phyloP scores from a whole-genome alignment of 2,888 invertebrate genomes.

The Bedellia somnulentella region DNA sequence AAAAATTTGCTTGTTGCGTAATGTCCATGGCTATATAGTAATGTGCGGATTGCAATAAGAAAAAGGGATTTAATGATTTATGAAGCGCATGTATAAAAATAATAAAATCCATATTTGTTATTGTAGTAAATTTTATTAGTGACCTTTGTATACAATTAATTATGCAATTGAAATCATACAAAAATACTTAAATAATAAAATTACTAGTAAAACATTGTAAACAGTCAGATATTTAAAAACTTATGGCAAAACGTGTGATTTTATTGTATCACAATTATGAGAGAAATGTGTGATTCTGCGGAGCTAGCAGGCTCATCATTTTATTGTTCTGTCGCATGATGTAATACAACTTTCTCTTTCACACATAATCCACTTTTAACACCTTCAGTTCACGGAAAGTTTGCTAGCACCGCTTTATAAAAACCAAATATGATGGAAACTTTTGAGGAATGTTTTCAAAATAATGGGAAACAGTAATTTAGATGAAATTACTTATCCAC shows the following conservation, averaged over 20 bases:
- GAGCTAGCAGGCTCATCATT: not conserved
- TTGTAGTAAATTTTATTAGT: conserved; percentile 4
- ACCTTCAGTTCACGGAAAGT: not conserved
- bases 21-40: no score
- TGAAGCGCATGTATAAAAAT: no score
- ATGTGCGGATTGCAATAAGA: no score
- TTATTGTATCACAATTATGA: not conserved
- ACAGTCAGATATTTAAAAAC: not conserved
- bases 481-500: not conserved
- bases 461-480: not conserved
- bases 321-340: not conserved
- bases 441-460: not conserved
- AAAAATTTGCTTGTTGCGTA: no score
- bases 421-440: not conserved
- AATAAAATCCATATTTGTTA: no score
- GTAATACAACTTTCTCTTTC: not conserved
- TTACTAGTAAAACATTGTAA: not conserved
- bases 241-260: not conserved
- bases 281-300: not conserved
- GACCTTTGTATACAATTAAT: conserved; percentile 2
- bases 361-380: not conserved
- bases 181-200: conserved; percentile 1
- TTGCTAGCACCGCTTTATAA: not conserved
- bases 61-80: no score
- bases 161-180: conserved; percentile 2